Conservation (phyloP, 2,113 vertebrate genomes). For the Ceyx cyanopectus region DNA sequence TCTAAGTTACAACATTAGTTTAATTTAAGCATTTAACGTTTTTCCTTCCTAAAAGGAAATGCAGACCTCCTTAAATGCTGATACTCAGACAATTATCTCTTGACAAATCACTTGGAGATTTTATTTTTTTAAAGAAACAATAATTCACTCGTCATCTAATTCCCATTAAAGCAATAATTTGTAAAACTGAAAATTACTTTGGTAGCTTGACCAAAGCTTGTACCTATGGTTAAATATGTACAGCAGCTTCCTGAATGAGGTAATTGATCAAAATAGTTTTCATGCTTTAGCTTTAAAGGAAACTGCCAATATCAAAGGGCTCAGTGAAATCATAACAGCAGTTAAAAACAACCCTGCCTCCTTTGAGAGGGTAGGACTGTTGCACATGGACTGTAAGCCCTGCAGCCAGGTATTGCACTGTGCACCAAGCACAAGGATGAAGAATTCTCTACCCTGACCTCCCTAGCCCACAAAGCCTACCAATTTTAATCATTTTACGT, state of each 20-base stretch:
- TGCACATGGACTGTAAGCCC: background rate
- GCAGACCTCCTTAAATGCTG: conserved; percentile 12
- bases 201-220: conserved; percentile 46
- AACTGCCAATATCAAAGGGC: background rate
- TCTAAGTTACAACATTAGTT: conserved; percentile 26
- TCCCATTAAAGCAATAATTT: conserved; percentile 67
- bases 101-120: conserved; percentile 56
- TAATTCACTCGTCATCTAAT: conserved; percentile 62
- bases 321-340: background rate
- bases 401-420: background rate
- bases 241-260: conserved; percentile 60
- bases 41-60: conserved; percentile 62
- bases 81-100: conserved; percentile 41
- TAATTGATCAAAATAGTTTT: conserved; percentile 63
- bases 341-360: background rate
- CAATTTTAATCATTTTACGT: background rate
- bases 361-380: background rate
- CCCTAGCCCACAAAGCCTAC: background rate
- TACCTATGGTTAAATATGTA: conserved; percentile 24
- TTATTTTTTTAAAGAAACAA: conserved; percentile 14
- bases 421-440: background rate
- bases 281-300: conserved; percentile 24
- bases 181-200: conserved; percentile 45
- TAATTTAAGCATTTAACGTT: conserved; percentile 34
- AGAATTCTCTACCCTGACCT: background rate